A percentile compares a stretch with the other conserved stretches of the same genome.
Evolutionary conservation across 23 tunicate genomes (phyloP).

Genomic region (Clavelina lepadiformis): DNA sequence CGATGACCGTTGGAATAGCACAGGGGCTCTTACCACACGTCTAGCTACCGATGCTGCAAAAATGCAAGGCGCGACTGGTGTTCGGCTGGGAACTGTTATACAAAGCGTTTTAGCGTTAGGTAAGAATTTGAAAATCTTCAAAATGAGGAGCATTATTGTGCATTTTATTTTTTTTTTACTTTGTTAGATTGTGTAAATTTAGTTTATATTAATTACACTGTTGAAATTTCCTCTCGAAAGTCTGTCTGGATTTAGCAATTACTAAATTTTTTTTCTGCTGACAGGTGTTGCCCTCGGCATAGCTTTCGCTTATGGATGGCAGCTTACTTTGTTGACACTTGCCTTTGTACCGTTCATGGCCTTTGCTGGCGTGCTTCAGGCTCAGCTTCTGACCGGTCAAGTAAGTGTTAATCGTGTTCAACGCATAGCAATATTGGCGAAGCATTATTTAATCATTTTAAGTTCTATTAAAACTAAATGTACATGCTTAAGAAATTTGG

Average conservation of each 20-base stretch:
- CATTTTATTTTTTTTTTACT: too few relatives aligned
- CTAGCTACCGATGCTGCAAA: conserved; percentile 85
- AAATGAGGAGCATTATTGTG: too few relatives aligned
- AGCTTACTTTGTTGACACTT: conserved; percentile 76
- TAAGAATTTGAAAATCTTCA: too few relatives aligned
- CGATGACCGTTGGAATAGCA: conserved; percentile 86
- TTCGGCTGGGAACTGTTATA: conserved; percentile 40
- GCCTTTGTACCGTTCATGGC: conserved; percentile 95
- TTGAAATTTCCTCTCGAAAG: too few relatives aligned
- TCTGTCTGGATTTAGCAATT: too few relatives aligned
- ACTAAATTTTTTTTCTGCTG: neutral
- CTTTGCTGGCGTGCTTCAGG: conserved; percentile 76
- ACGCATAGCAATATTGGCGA: too few relatives aligned
- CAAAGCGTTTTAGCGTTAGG: conserved; percentile 80
- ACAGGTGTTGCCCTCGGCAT: conserved; percentile 96
- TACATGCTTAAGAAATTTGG: too few relatives aligned
- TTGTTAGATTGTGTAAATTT: too few relatives aligned
- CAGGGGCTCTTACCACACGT: conserved; percentile 85
- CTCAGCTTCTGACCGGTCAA: conserved; percentile 81
- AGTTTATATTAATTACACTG: too few relatives aligned
- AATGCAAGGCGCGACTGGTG: conserved; percentile 89
- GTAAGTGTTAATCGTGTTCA: too few relatives aligned
- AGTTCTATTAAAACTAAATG: too few relatives aligned
- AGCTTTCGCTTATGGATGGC: conserved; percentile 96
- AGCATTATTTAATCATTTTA: too few relatives aligned